Percentiles rank a stretch among this genome's conserved stretches.
Conservation (phyloP, 2,888 invertebrate genomes). For the Xiphydria camelus region DNA sequence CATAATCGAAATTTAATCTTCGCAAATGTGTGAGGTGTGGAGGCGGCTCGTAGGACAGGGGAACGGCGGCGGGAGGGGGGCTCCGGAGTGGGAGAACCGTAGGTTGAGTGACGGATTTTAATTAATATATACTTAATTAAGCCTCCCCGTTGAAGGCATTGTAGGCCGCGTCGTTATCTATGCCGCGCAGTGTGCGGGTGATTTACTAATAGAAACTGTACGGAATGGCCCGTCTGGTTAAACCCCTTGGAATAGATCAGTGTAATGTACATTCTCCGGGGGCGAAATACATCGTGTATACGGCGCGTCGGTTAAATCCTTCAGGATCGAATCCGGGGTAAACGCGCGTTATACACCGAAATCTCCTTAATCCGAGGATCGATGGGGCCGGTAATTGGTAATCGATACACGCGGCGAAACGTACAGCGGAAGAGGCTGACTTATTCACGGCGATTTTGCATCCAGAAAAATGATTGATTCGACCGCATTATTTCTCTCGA, state of each 20-base stretch:
- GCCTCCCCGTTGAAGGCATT: constrained; percentile 38
- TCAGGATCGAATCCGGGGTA: no score
- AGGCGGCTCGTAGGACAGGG: not conserved
- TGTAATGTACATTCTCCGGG: constrained; percentile 32
- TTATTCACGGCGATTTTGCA: no score
- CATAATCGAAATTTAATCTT: constrained; percentile 41
- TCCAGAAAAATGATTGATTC: no score
- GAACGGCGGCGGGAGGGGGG: not conserved
- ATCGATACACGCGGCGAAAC: no score
- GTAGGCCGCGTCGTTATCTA: constrained; percentile 34
- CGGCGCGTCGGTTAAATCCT: constrained; percentile 31
- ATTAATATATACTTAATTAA: constrained; percentile 53
- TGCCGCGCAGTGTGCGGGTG: constrained; percentile 34
- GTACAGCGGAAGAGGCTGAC: no score
- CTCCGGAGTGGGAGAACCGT: constrained; percentile 3
- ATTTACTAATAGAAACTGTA: constrained; percentile 43
- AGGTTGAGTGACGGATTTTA: constrained; percentile 36
- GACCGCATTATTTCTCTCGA: no score
- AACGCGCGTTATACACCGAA: no score
- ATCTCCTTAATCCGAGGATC: no score
- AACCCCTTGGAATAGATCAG: constrained; percentile 35
- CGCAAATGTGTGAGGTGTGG: constrained; percentile 29
- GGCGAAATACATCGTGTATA: constrained; percentile 9
- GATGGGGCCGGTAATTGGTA: no score
- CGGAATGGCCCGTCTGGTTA: constrained; percentile 39